Conservation (phyloP, 2,888 invertebrate species). For the Platycheirus rosarum region DNA sequence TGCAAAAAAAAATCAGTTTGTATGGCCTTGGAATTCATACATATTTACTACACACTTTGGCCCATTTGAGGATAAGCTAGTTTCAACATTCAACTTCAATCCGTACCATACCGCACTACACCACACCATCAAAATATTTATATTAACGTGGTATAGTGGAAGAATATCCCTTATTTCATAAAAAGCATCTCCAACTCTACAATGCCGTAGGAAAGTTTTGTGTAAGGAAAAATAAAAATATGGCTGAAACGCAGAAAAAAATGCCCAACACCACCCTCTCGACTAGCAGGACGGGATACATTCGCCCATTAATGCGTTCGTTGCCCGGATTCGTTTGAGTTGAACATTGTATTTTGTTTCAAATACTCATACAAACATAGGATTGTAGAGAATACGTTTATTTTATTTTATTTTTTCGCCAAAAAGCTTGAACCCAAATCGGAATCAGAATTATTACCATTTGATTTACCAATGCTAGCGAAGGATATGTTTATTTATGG, state of each 20-base stretch:
- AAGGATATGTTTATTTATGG: slow-evolving; percentile 31
- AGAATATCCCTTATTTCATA: slow-evolving; percentile 69
- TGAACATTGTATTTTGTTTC: slow-evolving; percentile 9
- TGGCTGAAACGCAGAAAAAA: slow-evolving; percentile 72
- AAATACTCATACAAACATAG: background rate
- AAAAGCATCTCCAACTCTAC: slow-evolving; percentile 60
- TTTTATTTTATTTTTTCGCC: slow-evolving; percentile 38
- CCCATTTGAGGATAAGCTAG: slow-evolving; percentile 22
- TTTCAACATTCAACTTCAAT: background rate
- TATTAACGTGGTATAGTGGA: slow-evolving; percentile 12
- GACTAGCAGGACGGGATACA: slow-evolving; percentile 25
- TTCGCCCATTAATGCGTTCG: slow-evolving; percentile 49
- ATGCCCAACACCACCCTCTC: slow-evolving; percentile 25
- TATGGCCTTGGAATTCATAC: slow-evolving; percentile 69
- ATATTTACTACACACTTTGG: slow-evolving; percentile 64
- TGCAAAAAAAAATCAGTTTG: slow-evolving; percentile 65
- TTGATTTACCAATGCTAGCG: slow-evolving; percentile 47
- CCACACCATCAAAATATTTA: too few relatives aligned
- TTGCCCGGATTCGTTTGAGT: slow-evolving; percentile 38
- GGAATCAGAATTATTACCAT: slow-evolving; percentile 68
- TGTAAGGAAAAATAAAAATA: slow-evolving; percentile 67
- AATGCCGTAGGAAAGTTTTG: background rate
- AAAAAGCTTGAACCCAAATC: slow-evolving; percentile 65
- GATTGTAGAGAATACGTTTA: slow-evolving; percentile 4
- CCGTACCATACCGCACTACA: background rate